These are phyloP conservation scores for Microcebus lehilahytsara DNA, from an alignment of 2,113 vertebrate genomes.

Conservation along the genomic window DNA sequence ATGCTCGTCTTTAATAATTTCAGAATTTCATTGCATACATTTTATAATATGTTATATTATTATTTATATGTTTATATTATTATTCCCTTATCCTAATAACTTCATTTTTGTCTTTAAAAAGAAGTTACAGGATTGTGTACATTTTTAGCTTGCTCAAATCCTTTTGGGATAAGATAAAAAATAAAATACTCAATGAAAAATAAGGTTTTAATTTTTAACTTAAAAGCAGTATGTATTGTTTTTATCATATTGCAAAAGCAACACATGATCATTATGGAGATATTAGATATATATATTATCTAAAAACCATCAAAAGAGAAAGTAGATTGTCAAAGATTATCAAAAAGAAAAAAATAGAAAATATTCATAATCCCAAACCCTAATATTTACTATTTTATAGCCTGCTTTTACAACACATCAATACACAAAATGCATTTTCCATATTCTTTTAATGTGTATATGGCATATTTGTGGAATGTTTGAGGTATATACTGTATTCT, in stretches of 20 bases:
- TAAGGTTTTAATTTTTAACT: neutral
- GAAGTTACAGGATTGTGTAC: neutral
- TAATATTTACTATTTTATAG: neutral
- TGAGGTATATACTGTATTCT: neutral
- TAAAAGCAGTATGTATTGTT: neutral
- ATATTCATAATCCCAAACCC: neutral
- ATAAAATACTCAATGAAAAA: neutral
- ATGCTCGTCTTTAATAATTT: neutral
- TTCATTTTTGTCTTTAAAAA: neutral
- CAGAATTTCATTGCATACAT: neutral
- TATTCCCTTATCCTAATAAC: neutral
- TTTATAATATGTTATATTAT: neutral
- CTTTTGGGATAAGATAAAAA: neutral
- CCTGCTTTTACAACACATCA: neutral
- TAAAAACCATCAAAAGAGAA: neutral
- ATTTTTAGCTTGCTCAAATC: neutral
- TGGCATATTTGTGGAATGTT: neutral
- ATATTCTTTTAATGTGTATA: neutral
- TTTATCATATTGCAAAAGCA: neutral
- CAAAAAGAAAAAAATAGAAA: neutral
- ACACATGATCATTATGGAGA: neutral
- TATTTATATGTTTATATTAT: neutral
- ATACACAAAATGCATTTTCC: neutral
- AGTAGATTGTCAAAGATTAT: neutral
- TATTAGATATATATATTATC: neutral